Percentiles rank a stretch among this genome's conserved stretches.
phyloP scores from a whole-genome alignment of 2,113 vertebrate species.

The Cyphomyrus plagiostoma region DNA sequence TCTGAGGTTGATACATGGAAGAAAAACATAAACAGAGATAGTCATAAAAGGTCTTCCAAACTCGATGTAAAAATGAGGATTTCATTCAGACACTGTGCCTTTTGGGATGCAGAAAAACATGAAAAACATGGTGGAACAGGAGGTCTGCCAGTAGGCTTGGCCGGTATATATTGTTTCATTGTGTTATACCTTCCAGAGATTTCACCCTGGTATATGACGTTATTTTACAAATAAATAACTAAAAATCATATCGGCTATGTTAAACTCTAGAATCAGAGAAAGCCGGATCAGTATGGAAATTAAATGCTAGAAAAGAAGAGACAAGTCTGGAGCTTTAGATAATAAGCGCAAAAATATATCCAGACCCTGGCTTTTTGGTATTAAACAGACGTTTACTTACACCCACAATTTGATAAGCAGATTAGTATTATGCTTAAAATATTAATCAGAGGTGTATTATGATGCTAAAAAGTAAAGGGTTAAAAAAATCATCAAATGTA shows the following conservation, averaged over 20 bases:
- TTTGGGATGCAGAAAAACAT: neutral
- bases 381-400: no score
- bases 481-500: no score
- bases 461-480: no score
- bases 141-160: neutral
- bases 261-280: neutral
- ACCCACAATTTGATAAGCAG: no score
- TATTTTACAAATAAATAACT: neutral
- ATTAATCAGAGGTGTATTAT: no score
- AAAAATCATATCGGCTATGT: neutral
- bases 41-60: neutral
- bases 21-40: neutral
- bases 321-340: neutral
- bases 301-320: neutral
- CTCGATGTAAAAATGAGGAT: neutral
- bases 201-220: neutral
- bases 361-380: no score
- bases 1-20: neutral
- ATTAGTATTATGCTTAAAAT: no score
- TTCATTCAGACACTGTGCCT: neutral
- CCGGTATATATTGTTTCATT: neutral
- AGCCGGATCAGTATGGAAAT: neutral
- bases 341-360: no score
- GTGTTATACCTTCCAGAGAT: neutral
- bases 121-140: neutral